phyloP scores from a whole-genome alignment of 2,888 invertebrate species.

The Stenodera caucasica region DNA sequence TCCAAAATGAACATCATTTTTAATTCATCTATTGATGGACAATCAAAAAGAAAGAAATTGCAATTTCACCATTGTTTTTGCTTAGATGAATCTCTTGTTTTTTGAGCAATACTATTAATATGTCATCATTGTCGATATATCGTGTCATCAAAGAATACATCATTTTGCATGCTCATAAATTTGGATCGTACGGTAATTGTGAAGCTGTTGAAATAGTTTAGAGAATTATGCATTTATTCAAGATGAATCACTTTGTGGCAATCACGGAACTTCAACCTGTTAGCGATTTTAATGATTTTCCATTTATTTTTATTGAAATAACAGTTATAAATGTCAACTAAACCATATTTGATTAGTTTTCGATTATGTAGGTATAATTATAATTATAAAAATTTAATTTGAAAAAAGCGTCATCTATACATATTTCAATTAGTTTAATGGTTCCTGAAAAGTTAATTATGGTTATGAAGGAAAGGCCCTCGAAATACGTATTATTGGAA shows the following conservation, averaged over 20 bases:
- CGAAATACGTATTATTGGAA: too few relatives aligned
- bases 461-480: neutral
- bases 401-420: too few relatives aligned
- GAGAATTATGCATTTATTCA: neutral
- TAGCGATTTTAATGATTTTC: neutral
- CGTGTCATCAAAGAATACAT: too few relatives aligned
- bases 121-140: too few relatives aligned
- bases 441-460: too few relatives aligned
- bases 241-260: conserved; percentile 4
- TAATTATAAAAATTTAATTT: too few relatives aligned
- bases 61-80: neutral
- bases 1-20: too few relatives aligned
- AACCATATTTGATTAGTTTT: neutral
- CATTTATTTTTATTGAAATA: too few relatives aligned
- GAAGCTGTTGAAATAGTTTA: neutral
- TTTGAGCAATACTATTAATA: neutral
- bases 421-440: too few relatives aligned
- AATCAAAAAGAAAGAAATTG: neutral
- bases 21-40: neutral
- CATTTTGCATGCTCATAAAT: neutral
- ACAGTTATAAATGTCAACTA: neutral
- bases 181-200: neutral
- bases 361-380: too few relatives aligned
- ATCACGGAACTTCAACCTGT: conserved; percentile 9
- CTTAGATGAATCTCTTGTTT: neutral